A percentile compares a stretch with the other conserved stretches of the same genome.
Evolutionary conservation across 53 echinoderm and acorn worm species (phyloP).

Genomic region (Hippasteria phrygiana): DNA sequence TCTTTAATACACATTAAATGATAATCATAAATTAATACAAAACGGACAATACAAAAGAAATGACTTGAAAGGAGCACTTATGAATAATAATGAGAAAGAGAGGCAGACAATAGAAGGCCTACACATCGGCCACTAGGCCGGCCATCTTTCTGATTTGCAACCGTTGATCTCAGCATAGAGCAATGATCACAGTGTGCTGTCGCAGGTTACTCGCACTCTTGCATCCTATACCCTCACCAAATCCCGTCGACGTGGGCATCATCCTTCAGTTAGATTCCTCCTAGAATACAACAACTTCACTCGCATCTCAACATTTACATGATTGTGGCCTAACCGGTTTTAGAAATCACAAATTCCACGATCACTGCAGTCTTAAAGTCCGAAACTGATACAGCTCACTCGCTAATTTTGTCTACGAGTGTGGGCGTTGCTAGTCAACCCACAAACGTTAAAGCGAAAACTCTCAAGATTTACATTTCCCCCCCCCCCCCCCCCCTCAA

Average conservation of each 20-base stretch:
- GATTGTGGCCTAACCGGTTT: not conserved
- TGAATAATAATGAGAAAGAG: too few relatives aligned
- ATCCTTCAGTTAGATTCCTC: not conserved
- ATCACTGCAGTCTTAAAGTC: not conserved
- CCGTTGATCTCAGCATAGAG: too few relatives aligned
- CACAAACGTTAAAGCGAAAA: conserved; percentile 26
- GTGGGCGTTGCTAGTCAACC: conserved; percentile 44
- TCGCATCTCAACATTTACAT: not conserved
- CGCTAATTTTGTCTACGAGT: not conserved
- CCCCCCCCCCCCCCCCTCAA: not conserved
- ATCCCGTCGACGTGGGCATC: not conserved
- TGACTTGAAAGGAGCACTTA: too few relatives aligned
- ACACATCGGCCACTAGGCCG: too few relatives aligned
- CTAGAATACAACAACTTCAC: not conserved
- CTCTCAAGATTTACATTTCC: not conserved
- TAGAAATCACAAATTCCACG: not conserved
- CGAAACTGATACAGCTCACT: not conserved
- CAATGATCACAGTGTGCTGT: not conserved
- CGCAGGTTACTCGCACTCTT: not conserved
- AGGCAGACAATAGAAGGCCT: too few relatives aligned
- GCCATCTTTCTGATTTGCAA: too few relatives aligned
- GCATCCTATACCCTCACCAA: not conserved
- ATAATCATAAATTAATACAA: too few relatives aligned
- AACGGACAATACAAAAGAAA: too few relatives aligned
- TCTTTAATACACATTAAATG: too few relatives aligned